These are phyloP conservation scores for Oplegnathus fasciatus DNA, from an alignment of 2,113 vertebrate genomes.

Conservation along the genomic window DNA sequence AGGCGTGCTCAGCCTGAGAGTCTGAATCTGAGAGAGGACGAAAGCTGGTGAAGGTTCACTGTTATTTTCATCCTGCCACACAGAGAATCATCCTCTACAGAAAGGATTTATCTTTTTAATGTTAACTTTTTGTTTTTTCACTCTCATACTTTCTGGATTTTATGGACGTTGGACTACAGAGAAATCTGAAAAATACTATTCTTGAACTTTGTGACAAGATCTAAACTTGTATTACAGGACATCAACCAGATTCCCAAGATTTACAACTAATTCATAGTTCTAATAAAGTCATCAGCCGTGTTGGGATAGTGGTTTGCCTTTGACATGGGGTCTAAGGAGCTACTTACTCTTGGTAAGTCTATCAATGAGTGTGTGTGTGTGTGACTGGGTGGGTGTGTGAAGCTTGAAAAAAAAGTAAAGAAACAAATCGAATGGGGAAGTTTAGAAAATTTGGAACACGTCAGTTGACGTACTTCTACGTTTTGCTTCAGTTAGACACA, in stretches of 20 bases:
- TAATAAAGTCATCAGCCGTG: conserved; percentile 7
- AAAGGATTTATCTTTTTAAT: conserved; percentile 2
- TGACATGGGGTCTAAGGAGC: conserved; percentile 59
- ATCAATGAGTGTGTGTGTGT: conserved; percentile 21
- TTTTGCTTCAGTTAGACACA: neutral
- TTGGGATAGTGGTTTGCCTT: neutral
- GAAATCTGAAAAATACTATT: neutral
- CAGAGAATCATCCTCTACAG: neutral
- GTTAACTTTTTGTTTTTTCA: neutral
- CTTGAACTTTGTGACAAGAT: conserved; percentile 9
- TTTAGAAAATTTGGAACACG: neutral
- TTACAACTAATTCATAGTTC: neutral
- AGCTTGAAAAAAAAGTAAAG: neutral
- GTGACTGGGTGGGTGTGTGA: neutral
- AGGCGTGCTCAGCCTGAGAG: conserved; percentile 38
- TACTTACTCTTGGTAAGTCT: conserved; percentile 70
- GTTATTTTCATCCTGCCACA: conserved; percentile 4
- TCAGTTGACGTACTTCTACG: neutral
- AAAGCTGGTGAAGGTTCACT: conserved; percentile 40
- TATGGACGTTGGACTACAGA: conserved; percentile 10
- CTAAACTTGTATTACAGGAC: neutral
- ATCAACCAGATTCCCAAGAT: neutral
- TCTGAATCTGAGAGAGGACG: conserved; percentile 40
- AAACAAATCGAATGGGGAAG: neutral
- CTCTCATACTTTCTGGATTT: conserved; percentile 29